These are phyloP conservation scores for Tetragonisca angustula DNA, from an alignment of 2,888 invertebrate genomes.

Conservation along the genomic window DNA sequence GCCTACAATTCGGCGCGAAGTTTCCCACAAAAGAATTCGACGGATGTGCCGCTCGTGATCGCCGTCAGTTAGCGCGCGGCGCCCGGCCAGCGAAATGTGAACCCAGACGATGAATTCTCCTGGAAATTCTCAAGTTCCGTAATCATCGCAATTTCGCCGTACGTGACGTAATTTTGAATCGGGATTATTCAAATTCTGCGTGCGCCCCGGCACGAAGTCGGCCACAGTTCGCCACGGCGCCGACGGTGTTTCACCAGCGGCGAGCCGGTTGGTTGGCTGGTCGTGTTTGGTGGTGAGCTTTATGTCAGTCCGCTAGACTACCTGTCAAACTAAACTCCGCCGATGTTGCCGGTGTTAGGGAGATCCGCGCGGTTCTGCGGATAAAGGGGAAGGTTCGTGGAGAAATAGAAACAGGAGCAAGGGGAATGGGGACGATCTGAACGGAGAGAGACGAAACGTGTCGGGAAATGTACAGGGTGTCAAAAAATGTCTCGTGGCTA, in stretches of 20 bases:
- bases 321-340: constrained; percentile 74
- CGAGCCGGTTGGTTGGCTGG: constrained; percentile 30
- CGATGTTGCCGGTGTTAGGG: constrained; percentile 44
- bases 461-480: too few relatives aligned
- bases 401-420: not conserved
- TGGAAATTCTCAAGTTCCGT: constrained; percentile 77
- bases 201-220: constrained; percentile 59
- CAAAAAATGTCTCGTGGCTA: too few relatives aligned
- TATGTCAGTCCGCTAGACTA: constrained; percentile 68
- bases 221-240: constrained; percentile 54
- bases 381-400: not conserved
- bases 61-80: not conserved
- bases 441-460: not conserved
- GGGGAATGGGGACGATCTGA: not conserved
- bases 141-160: constrained; percentile 79
- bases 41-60: not conserved
- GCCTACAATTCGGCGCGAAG: not conserved
- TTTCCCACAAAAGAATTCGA: not conserved
- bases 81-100: constrained; percentile 68
- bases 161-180: constrained; percentile 80
- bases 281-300: constrained; percentile 70
- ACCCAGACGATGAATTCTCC: constrained; percentile 71
- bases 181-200: constrained; percentile 78
- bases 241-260: constrained; percentile 13
- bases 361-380: constrained; percentile 6